phyloP scores from a whole-genome alignment of 2,113 vertebrate species.

The Sitta europaea region DNA sequence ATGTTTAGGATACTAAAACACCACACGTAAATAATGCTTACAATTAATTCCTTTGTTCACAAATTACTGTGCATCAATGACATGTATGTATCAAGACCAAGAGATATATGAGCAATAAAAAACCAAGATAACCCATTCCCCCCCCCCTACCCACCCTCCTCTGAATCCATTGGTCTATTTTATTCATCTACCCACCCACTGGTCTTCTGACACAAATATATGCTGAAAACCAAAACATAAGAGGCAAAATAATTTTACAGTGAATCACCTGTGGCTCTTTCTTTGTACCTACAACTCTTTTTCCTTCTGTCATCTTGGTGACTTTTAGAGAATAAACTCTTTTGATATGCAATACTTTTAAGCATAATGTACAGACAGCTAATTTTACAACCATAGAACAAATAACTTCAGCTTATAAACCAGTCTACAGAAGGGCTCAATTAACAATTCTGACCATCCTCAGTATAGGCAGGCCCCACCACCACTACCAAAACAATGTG shows the following conservation, averaged over 20 bases:
- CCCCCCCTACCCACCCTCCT: neutral
- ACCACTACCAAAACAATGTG: neutral
- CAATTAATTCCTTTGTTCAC: neutral
- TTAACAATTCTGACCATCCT: neutral
- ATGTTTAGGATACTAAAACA: neutral
- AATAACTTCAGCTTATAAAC: neutral
- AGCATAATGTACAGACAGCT: neutral
- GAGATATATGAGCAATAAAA: neutral
- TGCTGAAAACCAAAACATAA: neutral
- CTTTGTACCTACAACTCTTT: neutral
- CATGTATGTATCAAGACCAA: constrained; percentile 31
- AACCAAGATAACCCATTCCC: neutral
- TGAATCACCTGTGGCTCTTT: neutral
- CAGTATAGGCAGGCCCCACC: neutral
- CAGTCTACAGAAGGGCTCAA: neutral
- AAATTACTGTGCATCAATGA: constrained; percentile 22
- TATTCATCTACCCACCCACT: neutral
- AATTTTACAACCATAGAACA: neutral
- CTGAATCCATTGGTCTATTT: neutral
- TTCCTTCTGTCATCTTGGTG: neutral
- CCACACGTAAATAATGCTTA: neutral
- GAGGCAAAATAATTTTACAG: neutral
- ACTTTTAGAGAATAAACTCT: neutral
- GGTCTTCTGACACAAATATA: neutral
- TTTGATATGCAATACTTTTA: neutral